Percentiles rank a stretch among this genome's conserved stretches.
Conservation (phyloP, 1,140 invertebrate genomes). For the Hypothenemus hampei region DNA sequence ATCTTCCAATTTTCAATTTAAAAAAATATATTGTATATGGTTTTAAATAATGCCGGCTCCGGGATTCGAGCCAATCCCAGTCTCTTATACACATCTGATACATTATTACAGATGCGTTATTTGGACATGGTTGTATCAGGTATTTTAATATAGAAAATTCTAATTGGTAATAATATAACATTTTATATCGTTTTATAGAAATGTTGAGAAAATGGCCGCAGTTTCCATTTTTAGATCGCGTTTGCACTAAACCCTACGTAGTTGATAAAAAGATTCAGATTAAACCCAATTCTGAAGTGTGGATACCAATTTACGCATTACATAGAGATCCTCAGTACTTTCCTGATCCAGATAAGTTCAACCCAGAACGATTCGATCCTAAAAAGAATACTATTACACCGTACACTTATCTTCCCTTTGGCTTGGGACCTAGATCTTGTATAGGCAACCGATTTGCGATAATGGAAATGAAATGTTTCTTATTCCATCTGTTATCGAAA, state of each 20-base stretch:
- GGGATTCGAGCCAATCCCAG: too few species aligned
- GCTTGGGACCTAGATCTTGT: constrained; percentile 48
- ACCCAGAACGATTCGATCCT: constrained; percentile 48
- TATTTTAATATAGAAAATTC: too few species aligned
- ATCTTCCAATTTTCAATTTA: too few species aligned
- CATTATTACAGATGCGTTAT: too few species aligned
- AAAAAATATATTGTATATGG: too few species aligned
- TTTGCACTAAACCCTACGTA: constrained; percentile 49
- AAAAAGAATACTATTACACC: constrained; percentile 40
- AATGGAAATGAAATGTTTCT: constrained; percentile 31
- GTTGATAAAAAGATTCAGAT: constrained; percentile 32
- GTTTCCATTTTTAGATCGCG: constrained; percentile 46
- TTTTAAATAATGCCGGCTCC: too few species aligned
- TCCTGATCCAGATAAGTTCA: constrained; percentile 48
- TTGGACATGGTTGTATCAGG: too few species aligned
- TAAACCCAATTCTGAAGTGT: constrained; percentile 3
- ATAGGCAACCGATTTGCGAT: constrained; percentile 39
- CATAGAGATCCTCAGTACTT: constrained; percentile 49
- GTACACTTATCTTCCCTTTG: constrained; percentile 51
- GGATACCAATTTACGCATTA: constrained; percentile 52
- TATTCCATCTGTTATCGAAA: constrained; percentile 35
- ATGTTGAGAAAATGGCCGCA: constrained; percentile 54
- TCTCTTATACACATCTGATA: too few species aligned
- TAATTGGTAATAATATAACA: too few species aligned
- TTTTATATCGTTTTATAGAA: constrained; percentile 52